Conservation (phyloP, 2,888 invertebrate species). For the Craniophora ligustri region DNA sequence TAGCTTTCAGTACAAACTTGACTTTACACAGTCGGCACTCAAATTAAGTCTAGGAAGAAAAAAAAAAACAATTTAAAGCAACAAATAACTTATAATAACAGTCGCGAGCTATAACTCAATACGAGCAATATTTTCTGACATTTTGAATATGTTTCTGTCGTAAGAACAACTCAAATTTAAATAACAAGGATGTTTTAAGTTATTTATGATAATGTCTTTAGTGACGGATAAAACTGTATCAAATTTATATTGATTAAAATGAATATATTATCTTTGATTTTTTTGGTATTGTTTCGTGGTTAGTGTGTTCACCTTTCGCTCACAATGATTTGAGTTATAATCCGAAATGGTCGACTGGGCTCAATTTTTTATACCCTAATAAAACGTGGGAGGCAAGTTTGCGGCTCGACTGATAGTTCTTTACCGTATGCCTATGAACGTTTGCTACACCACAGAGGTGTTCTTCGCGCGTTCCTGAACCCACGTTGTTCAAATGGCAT, state of each 20-base stretch:
- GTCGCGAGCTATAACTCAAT: constrained; percentile 34
- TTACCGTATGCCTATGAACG: no score
- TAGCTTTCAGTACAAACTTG: not conserved
- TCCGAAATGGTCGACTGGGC: not conserved
- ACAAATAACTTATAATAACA: constrained; percentile 3
- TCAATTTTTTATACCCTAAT: no score
- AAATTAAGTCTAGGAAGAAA: constrained; percentile 1
- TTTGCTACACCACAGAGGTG: no score
- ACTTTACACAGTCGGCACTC: not conserved
- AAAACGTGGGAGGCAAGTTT: no score
- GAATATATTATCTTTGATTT: constrained; percentile 1
- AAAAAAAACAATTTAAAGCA: constrained; percentile 11
- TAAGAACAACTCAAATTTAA: constrained; percentile 17
- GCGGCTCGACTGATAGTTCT: no score
- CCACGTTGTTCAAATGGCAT: no score
- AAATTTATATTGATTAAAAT: constrained; percentile 17
- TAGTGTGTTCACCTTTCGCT: not conserved
- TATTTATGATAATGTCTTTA: constrained; percentile 12
- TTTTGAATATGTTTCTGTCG: constrained; percentile 25
- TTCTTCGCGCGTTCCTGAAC: no score
- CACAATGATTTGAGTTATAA: not conserved
- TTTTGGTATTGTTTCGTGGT: not conserved
- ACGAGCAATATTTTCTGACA: constrained; percentile 25
- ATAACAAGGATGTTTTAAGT: constrained; percentile 36
- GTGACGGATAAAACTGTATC: constrained; percentile 20